Conservation (phyloP, 2,888 invertebrate species). For the Temnothorax ravouxi region DNA sequence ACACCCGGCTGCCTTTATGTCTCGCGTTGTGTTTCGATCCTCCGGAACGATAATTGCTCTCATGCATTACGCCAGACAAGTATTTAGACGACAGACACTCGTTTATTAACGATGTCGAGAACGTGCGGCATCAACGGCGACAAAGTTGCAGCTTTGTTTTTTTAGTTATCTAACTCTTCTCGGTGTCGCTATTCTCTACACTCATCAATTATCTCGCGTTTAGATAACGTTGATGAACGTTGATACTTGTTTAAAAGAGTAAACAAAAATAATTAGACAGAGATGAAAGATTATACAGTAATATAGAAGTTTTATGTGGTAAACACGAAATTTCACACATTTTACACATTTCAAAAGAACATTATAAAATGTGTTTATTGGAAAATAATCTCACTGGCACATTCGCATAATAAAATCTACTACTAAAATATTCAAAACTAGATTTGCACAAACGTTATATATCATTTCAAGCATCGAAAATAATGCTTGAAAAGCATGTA, state of each 20-base stretch:
- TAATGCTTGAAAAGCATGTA: too few relatives aligned
- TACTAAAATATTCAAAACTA: too few relatives aligned
- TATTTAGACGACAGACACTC: conserved; percentile 18
- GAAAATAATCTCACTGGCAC: too few relatives aligned
- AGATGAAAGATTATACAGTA: too few relatives aligned
- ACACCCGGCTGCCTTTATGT: neutral
- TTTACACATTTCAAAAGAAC: too few relatives aligned
- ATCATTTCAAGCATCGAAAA: too few relatives aligned
- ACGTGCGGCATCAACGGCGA: neutral
- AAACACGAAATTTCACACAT: too few relatives aligned
- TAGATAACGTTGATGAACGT: neutral
- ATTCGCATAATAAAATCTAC: too few relatives aligned
- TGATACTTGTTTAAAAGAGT: neutral
- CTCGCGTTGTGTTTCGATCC: neutral
- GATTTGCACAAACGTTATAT: too few relatives aligned
- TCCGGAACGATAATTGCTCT: neutral
- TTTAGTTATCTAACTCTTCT: neutral
- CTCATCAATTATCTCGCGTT: neutral
- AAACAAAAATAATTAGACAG: neutral
- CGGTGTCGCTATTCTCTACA: conserved; percentile 2
- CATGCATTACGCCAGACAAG: neutral
- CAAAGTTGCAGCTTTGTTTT: neutral
- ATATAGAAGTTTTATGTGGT: too few relatives aligned
- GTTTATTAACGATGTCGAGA: conserved; percentile 4
- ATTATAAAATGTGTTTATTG: too few relatives aligned